Evolutionary conservation across 2,888 invertebrate species (phyloP).

Genomic region (Pterostichus niger): DNA sequence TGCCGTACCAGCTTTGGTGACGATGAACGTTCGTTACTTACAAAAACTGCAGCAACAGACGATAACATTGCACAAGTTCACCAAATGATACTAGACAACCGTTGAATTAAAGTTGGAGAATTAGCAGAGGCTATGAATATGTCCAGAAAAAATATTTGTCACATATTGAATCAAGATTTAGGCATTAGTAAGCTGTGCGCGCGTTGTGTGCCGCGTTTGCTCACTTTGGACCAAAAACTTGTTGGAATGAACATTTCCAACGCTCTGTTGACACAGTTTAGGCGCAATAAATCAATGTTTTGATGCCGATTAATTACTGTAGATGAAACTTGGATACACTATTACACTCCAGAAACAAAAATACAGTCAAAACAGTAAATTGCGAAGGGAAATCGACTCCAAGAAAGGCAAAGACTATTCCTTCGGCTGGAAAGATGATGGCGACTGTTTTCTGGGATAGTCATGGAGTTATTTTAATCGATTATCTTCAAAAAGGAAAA

Average conservation of each 20-base stretch:
- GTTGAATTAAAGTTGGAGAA: slow-evolving; percentile 68
- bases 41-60: slow-evolving; percentile 68
- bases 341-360: slow-evolving; percentile 15
- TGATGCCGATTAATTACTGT: no score
- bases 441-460: no score
- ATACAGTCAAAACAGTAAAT: slow-evolving; percentile 17
- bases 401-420: neutral
- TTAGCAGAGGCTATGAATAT: no score
- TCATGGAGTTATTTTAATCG: no score
- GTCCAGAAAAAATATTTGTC: no score
- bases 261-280: no score
- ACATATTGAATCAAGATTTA: no score
- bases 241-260: neutral
- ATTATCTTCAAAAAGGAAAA: no score
- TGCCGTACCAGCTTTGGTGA: slow-evolving; percentile 66
- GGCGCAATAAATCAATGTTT: no score
- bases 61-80: slow-evolving; percentile 68
- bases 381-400: neutral
- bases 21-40: slow-evolving; percentile 64
- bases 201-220: neutral
- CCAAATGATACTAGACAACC: slow-evolving; percentile 68
- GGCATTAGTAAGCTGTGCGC: neutral
- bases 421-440: neutral
- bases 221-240: slow-evolving; percentile 19
- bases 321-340: slow-evolving; percentile 7